Base-by-base conservation (phyloP, 64 coral and sea anemone species). In the Montipora sp. region DNA sequence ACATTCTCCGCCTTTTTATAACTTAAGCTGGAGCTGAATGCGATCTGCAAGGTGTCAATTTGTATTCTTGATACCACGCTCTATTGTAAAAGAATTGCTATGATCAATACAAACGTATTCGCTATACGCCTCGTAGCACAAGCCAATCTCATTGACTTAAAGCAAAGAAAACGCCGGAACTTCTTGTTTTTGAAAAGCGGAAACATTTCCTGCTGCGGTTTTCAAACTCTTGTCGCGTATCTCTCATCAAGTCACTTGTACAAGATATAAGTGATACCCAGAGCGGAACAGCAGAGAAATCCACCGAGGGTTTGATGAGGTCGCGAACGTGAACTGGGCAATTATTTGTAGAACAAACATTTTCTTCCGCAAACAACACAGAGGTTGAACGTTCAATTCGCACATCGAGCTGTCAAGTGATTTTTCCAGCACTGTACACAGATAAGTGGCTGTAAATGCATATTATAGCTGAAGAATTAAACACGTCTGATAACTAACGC, bases 371-470 rank as follows among this genome's bases (percentile, higher is more conserved):
- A 71, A 85, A 59, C 19, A 80, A 47, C 59, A 85, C 48, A 27
- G 65, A 19, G 82, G 66, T 85, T 70, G 82, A 71, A 50, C 47
- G 63, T 27, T 85, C 82, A 85, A 71, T 85, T 85, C 16, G 16
- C 82, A 85, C 82, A 63, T 85, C 61, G 82, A 85, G 47, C 65
- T 85, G 82, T 85, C 82, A 85, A 85, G 82, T 71, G 46, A 85
- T 44, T 71, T 85, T 85, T 85, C 9, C 44, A 85, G 68, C 70
- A 70, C 65, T 20, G 19, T 85, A n/a, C 82, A 85, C 82, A 49
- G 70, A 15, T 71, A 85, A 72, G 82, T 71, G 82, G 14, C 82
- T 71, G 82, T 85, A 72, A 85, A 85, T 72, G 66, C 82, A 85
- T 85, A 44, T 85, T 50, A 65, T 71, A 5, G 65, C 47, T 24